phyloP scores from a whole-genome alignment of 2,113 vertebrate species.

The Terrapene triunguis region DNA sequence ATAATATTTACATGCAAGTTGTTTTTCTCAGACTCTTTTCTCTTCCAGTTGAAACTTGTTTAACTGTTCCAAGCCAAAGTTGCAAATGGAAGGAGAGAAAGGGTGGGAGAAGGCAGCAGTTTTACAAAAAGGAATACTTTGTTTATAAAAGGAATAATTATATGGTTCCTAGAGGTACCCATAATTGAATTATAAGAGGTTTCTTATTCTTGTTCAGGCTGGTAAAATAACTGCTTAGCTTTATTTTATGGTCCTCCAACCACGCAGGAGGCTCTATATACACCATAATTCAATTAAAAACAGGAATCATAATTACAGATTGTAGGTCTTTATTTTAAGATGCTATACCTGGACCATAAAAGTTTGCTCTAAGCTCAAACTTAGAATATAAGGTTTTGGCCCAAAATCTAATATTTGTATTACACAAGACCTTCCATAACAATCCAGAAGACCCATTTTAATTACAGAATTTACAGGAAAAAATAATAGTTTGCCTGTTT shows the following conservation, averaged over 20 bases:
- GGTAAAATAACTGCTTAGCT: background rate
- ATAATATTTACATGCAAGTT: background rate
- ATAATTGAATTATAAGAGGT: constrained; percentile 20
- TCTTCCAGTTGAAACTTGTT: background rate
- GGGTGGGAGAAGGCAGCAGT: background rate
- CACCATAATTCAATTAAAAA: constrained; percentile 17
- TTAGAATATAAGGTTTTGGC: background rate
- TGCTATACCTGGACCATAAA: background rate
- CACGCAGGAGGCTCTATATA: background rate
- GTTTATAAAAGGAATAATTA: constrained; percentile 28
- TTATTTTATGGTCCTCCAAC: background rate
- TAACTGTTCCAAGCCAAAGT: background rate
- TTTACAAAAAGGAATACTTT: background rate
- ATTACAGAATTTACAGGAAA: background rate
- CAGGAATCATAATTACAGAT: constrained; percentile 41
- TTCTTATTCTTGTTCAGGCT: constrained; percentile 1
- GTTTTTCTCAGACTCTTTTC: background rate
- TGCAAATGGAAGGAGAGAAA: background rate
- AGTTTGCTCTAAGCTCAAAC: background rate
- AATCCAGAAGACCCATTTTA: background rate
- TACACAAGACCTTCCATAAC: constrained; percentile 2
- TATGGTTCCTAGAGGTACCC: background rate
- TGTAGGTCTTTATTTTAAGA: constrained; percentile 24
- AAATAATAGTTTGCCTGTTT: background rate
- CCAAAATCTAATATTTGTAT: constrained; percentile 24